These are phyloP conservation scores for Plodia interpunctella DNA, from an alignment of 1,140 invertebrate species.

Conservation along the genomic window DNA sequence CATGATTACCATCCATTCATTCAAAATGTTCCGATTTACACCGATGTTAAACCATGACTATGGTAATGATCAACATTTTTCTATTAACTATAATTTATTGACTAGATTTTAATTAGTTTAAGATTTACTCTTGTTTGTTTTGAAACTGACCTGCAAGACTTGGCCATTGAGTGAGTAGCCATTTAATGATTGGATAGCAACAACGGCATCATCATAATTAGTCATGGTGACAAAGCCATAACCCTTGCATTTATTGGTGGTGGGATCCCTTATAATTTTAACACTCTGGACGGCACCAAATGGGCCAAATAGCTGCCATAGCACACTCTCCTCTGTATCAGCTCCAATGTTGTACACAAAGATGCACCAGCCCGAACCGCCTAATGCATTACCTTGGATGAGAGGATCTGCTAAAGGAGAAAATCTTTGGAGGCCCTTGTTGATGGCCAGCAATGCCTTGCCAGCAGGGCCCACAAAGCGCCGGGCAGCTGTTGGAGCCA, in stretches of 20 bases:
- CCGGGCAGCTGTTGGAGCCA: constrained; percentile 74
- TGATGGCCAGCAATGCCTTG: constrained; percentile 91
- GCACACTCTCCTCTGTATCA: constrained; percentile 92
- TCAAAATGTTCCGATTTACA: constrained; percentile 46
- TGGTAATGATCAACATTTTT: constrained; percentile 71
- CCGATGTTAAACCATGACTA: constrained; percentile 64
- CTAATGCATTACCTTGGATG: constrained; percentile 85
- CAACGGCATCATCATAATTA: constrained; percentile 93
- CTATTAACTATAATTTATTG: constrained; percentile 76
- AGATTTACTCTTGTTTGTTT: constrained; percentile 86
- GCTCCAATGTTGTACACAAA: constrained; percentile 96
- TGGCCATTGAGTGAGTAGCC: constrained; percentile 92
- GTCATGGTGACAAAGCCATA: constrained; percentile 97
- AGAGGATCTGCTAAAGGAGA: constrained; percentile 89
- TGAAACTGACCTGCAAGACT: constrained; percentile 94
- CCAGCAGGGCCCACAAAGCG: constrained; percentile 75
- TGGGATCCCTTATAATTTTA: constrained; percentile 92
- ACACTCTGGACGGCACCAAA: constrained; percentile 95
- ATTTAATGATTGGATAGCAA: constrained; percentile 93
- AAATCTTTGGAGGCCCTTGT: constrained; percentile 92
- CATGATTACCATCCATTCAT: constrained; percentile 57
- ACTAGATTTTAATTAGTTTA: constrained; percentile 70
- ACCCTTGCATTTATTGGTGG: constrained; percentile 95
- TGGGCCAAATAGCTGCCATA: constrained; percentile 95
- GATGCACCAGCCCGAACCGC: constrained; percentile 91